A percentile compares a stretch with the other conserved stretches of the same genome.
Conservation (phyloP, 2,888 invertebrate genomes). For the Galeopsomyia nigrocyanea region DNA sequence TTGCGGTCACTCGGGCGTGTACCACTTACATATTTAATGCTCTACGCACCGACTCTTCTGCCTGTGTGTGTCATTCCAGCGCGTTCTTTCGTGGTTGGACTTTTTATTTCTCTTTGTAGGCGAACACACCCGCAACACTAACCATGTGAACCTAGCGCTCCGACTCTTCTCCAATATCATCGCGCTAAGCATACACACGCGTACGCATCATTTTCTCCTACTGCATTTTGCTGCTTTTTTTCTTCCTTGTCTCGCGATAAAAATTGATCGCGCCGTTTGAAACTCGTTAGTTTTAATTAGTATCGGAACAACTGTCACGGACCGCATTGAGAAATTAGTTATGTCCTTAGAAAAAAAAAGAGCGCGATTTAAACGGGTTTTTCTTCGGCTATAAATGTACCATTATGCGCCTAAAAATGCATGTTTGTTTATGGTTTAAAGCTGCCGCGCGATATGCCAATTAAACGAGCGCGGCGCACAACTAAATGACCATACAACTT, state of each 20-base stretch:
- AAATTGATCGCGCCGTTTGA: too few relatives aligned
- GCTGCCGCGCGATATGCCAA: conserved; percentile 13
- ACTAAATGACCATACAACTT: conserved; percentile 13
- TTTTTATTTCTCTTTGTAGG: not conserved
- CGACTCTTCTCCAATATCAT: too few relatives aligned
- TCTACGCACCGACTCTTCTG: not conserved
- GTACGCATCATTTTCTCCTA: too few relatives aligned
- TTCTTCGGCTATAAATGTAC: conserved; percentile 5
- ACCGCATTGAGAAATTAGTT: not conserved
- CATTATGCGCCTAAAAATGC: conserved; percentile 19
- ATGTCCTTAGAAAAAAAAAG: conserved; percentile 19
- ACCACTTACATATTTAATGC: too few relatives aligned
- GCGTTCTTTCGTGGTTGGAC: not conserved
- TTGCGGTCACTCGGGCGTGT: not conserved
- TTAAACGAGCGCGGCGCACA: conserved; percentile 14
- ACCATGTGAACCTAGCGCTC: too few relatives aligned
- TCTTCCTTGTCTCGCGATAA: too few relatives aligned
- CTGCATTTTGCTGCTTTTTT: too few relatives aligned
- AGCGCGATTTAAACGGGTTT: conserved; percentile 14
- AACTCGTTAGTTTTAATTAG: too few relatives aligned
- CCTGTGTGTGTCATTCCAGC: not conserved
- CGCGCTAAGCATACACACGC: too few relatives aligned
- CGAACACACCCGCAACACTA: too few relatives aligned
- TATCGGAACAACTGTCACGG: not conserved
- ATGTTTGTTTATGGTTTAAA: conserved; percentile 22